Evolutionary conservation across 1,140 invertebrate genomes (phyloP).

Genomic region (Luehdorfia chinensis): DNA sequence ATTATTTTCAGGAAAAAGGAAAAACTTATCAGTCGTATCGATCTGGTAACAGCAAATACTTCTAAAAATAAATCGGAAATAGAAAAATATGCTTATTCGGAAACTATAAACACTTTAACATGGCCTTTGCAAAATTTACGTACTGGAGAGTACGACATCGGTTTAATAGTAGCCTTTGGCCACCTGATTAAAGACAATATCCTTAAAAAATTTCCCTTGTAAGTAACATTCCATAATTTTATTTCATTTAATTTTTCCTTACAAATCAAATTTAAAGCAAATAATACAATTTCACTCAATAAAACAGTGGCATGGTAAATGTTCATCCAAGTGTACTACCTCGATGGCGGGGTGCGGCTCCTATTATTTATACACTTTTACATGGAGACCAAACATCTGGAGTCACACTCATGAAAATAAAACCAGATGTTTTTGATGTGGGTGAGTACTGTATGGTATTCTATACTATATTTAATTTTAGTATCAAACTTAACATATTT

Average conservation of each 20-base stretch:
- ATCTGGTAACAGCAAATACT: constrained; percentile 52
- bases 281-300: constrained; percentile 1
- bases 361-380: constrained; percentile 86
- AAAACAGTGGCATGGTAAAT: constrained; percentile 92
- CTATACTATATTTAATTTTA: not conserved
- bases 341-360: constrained; percentile 94
- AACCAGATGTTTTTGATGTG: constrained; percentile 91
- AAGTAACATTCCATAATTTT: constrained; percentile 32
- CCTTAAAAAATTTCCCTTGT: constrained; percentile 60
- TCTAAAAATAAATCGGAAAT: constrained; percentile 48
- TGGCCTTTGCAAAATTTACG: constrained; percentile 53
- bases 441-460: constrained; percentile 79
- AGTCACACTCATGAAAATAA: constrained; percentile 92
- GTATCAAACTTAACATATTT: too few relatives aligned
- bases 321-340: constrained; percentile 95
- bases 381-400: constrained; percentile 91
- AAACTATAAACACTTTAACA: constrained; percentile 47
- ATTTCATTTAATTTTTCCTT: not conserved
- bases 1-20: constrained; percentile 40
- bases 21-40: constrained; percentile 40
- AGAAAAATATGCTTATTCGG: constrained; percentile 52
- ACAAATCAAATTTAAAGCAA: too few relatives aligned
- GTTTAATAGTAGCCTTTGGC: constrained; percentile 66
- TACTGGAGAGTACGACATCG: constrained; percentile 54
- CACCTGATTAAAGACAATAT: constrained; percentile 61